A percentile compares a stretch with the other conserved stretches of the same genome.
phyloP scores from a whole-genome alignment of 2,888 invertebrate genomes.

The Agonopterix subpropinquella region DNA sequence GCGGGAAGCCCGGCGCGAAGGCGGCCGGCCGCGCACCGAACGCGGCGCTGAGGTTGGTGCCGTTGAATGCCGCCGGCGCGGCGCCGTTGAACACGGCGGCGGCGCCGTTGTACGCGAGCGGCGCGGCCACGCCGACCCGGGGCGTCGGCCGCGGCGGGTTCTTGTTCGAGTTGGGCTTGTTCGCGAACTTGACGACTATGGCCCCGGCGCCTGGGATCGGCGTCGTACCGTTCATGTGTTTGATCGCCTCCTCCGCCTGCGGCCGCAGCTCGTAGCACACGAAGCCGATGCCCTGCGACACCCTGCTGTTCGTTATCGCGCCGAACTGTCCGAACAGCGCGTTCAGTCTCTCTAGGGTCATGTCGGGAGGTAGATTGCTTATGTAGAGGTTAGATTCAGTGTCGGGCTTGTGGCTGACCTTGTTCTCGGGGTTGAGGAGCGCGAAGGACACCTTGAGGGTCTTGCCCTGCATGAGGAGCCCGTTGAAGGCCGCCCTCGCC shows the following conservation, averaged over 20 bases:
- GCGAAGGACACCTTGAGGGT: conserved; percentile 72
- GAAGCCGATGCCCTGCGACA: conserved; percentile 70
- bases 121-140: conserved; percentile 40
- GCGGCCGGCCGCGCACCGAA: conserved; percentile 57
- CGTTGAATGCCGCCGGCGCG: conserved; percentile 54
- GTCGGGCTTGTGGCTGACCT: conserved; percentile 68
- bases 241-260: conserved; percentile 69
- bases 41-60: conserved; percentile 51
- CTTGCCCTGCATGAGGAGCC: conserved; percentile 71
- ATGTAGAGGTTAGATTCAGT: conserved; percentile 71
- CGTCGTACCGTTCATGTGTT: conserved; percentile 60
- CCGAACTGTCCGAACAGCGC: conserved; percentile 61
- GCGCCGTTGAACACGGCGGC: conserved; percentile 57
- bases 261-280: conserved; percentile 64
- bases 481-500: conserved; percentile 71
- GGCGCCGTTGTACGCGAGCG: conserved; percentile 59
- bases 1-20: conserved; percentile 59
- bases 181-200: conserved; percentile 68
- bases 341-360: conserved; percentile 69
- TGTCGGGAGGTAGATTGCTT: conserved; percentile 71
- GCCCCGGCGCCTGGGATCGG: conserved; percentile 63
- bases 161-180: conserved; percentile 65
- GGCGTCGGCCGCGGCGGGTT: conserved; percentile 55
- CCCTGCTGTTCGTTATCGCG: conserved; percentile 66
- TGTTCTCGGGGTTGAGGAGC: conserved; percentile 70